Evolutionary conservation across 2,888 invertebrate species (phyloP).

Genomic region (Cryptops parisi): DNA sequence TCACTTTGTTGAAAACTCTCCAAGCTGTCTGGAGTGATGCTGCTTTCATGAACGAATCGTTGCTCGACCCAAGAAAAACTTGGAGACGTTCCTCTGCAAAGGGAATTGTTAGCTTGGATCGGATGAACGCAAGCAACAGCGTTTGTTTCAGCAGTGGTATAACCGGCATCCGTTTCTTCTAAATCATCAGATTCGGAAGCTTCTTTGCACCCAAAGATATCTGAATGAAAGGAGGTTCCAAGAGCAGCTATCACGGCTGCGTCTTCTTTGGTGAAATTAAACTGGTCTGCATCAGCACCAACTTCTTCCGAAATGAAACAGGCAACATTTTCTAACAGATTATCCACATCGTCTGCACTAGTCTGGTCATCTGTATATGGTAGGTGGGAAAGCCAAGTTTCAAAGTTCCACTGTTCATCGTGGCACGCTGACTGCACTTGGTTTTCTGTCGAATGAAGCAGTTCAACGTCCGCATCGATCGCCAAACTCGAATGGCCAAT

Average conservation of each 20-base stretch:
- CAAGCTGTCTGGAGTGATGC: slow-evolving; percentile 10
- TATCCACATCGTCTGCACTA: no score
- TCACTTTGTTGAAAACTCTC: not conserved
- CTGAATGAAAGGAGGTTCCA: not conserved
- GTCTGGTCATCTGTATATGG: no score
- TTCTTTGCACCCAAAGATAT: not conserved
- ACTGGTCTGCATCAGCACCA: no score
- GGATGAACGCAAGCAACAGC: not conserved
- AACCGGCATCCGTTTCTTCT: not conserved
- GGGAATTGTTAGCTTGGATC: not conserved
- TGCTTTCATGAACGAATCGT: not conserved
- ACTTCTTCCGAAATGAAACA: no score
- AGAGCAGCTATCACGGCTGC: not conserved
- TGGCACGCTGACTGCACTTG: not conserved
- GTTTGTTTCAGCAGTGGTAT: no score
- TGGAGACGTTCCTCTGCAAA: not conserved
- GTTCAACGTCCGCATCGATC: not conserved
- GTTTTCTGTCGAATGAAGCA: not conserved
- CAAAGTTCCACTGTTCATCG: not conserved
- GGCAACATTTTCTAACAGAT: no score
- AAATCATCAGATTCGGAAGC: no score
- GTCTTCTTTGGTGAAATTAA: no score
- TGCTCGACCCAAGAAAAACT: not conserved
- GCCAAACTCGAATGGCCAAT: not conserved
- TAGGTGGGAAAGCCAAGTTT: no score